Evolutionary conservation across 37 sponge, comb jelly and placozoan species (phyloP), one percentile per base, ranked within the genome.

Genomic region (Halichondria panicea): DNA sequence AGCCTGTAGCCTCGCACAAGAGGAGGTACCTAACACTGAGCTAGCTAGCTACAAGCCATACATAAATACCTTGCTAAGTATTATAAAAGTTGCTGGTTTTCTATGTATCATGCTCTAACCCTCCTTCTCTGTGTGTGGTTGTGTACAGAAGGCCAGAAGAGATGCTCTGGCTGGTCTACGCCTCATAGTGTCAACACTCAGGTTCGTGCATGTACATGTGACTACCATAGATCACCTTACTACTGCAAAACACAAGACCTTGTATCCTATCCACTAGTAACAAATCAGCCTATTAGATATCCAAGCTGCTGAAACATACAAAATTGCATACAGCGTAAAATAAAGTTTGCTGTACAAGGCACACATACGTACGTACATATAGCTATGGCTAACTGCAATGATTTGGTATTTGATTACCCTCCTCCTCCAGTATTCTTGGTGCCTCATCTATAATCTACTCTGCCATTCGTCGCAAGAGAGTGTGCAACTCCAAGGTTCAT

Each of bases 401-500:
- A n/a, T n/a, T n/a, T n/a, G n/a, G n/a, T n/a, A n/a, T n/a, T n/a
- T n/a, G n/a, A 8, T 12, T 22, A 11, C 9, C 40, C 9, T 11
- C 8, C 22, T 8, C 40, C 8, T 37, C 3, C 59, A 78, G 79
- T 30, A 43, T 78, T 15, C 1, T 78, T 8, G 79, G 79, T 56
- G 54, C 79, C 39, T 0, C 57, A 30, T 57, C 79, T 12, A 66
- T 78, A 43, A 78, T 78, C n/a, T n/a, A 57, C 5, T 53, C 53
- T 13, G 54, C 69, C 12, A 13, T 78, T 11, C 0, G 42, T 0
- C 67, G 57, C 43, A 55, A 43, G 30, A 55, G 57, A 25, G 58
- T 56, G 0, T 56, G 55, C 31, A 78, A 39, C 32, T 31, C 66
- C 7, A 78, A 56, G 66, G 79, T 81, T 4, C 75, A 74, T 15